Conservation (phyloP, 2,113 vertebrate species). For the Daphoenositta chrysoptera region DNA sequence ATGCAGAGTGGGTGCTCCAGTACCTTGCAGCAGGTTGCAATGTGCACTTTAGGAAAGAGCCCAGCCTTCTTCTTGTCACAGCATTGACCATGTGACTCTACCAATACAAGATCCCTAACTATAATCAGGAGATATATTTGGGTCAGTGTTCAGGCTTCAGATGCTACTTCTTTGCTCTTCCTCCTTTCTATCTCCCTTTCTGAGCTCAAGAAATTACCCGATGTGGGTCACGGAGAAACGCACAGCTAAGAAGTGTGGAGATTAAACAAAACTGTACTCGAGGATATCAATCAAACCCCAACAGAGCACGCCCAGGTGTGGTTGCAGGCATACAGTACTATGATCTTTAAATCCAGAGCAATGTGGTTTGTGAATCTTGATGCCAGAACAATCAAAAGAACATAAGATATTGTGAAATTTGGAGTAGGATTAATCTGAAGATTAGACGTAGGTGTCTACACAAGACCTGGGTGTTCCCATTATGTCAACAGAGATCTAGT, state of each 20-base stretch:
- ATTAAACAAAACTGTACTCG: not conserved
- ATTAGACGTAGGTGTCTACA: not conserved
- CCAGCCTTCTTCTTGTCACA: not conserved
- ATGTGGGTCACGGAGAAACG: accelerated
- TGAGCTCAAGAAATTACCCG: not conserved
- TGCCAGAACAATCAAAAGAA: not conserved
- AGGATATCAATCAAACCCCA: not conserved
- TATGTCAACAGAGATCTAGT: not conserved
- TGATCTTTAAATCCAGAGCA: not conserved
- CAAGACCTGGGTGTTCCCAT: not conserved
- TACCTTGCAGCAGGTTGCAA: not conserved
- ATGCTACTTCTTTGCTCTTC: not conserved
- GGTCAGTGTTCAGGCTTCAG: not conserved
- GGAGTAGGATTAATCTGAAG: not conserved
- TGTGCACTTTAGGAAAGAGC: not conserved
- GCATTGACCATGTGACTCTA: not conserved
- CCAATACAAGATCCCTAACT: not conserved
- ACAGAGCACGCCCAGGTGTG: not conserved
- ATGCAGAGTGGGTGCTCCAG: not conserved
- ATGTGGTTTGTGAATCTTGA: not conserved
- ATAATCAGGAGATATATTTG: not conserved
- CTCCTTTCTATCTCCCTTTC: not conserved
- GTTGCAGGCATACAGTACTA: not conserved
- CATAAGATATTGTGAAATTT: not conserved
- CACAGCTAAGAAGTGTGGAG: not conserved